Conservation (phyloP, 2,888 invertebrate genomes). For the Ornithoptera alexandrae region DNA sequence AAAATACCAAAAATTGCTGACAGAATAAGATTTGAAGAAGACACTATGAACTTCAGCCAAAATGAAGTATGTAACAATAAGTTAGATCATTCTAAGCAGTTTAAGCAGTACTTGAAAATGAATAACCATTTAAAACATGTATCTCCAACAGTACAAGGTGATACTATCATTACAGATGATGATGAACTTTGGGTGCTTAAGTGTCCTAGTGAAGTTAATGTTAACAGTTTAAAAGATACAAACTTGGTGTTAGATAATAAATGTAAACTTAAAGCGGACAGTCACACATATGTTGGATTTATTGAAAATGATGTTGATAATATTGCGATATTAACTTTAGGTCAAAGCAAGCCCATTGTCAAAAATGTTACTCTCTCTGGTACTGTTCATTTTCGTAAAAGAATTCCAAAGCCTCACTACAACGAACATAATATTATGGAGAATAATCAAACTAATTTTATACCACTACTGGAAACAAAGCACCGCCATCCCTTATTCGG, state of each 20-base stretch:
- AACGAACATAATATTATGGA: constrained; percentile 46
- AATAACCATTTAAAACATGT: constrained; percentile 44
- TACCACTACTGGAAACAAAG: constrained; percentile 65
- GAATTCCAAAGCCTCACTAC: constrained; percentile 58
- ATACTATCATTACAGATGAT: constrained; percentile 43
- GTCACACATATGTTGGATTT: constrained; percentile 53
- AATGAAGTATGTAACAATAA: constrained; percentile 18
- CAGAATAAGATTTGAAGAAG: constrained; percentile 58
- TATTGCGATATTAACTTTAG: constrained; percentile 41
- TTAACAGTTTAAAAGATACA: constrained; percentile 43
- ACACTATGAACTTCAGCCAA: constrained; percentile 33
- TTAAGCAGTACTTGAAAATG: constrained; percentile 47
- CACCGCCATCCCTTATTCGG: constrained; percentile 68
- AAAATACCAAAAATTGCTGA: constrained; percentile 48
- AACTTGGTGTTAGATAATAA: constrained; percentile 49
- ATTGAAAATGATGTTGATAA: constrained; percentile 39
- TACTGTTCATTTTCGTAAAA: constrained; percentile 50
- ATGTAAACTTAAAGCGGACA: constrained; percentile 58
- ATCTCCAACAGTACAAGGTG: constrained; percentile 30
- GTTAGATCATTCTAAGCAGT: constrained; percentile 35
- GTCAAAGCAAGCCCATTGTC: constrained; percentile 40
- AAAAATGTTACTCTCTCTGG: constrained; percentile 46
- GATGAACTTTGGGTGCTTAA: constrained; percentile 63
- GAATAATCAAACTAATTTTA: constrained; percentile 52
- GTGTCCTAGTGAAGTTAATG: constrained; percentile 53